phyloP scores from a whole-genome alignment of 2,888 invertebrate species.

The Thera obeliscata region DNA sequence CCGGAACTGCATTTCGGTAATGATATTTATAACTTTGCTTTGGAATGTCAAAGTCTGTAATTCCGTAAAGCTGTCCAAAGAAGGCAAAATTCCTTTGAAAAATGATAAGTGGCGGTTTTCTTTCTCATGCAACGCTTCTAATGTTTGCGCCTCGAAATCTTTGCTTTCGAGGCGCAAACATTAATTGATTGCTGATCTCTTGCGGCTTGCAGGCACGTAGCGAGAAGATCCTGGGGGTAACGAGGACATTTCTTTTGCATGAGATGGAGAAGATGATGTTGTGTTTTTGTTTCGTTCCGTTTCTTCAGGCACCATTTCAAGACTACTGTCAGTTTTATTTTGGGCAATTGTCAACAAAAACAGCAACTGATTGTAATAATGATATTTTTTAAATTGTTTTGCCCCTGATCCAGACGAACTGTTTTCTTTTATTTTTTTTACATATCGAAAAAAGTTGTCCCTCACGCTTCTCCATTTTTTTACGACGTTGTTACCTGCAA shows the following conservation, averaged over 20 bases:
- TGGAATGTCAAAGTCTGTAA: constrained; percentile 37
- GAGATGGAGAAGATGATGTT: too few relatives aligned
- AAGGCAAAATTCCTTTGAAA: constrained; percentile 48
- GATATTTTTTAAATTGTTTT: too few relatives aligned
- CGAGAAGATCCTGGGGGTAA: constrained; percentile 34
- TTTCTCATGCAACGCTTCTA: constrained; percentile 41
- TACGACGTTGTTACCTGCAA: constrained; percentile 44
- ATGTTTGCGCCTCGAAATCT: constrained; percentile 40
- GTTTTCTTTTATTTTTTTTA: constrained; percentile 35
- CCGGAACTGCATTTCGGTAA: constrained; percentile 27
- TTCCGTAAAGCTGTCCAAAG: constrained; percentile 43
- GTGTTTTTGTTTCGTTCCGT: too few relatives aligned
- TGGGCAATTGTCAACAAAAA: too few relatives aligned
- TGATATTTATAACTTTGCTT: constrained; percentile 34
- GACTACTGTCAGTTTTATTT: too few relatives aligned
- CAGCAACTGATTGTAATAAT: too few relatives aligned
- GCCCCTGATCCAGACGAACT: constrained; percentile 30
- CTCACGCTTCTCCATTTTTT: constrained; percentile 47
- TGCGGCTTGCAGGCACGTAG: constrained; percentile 17
- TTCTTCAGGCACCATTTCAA: too few relatives aligned
- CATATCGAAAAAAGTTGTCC: constrained; percentile 40
- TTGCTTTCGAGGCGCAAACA: neutral
- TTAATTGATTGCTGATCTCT: constrained; percentile 8
- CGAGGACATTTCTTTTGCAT: constrained; percentile 38
- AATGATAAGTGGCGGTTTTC: constrained; percentile 46